Conservation (phyloP, 1,140 invertebrate genomes). For the Drosophila subobscura region DNA sequence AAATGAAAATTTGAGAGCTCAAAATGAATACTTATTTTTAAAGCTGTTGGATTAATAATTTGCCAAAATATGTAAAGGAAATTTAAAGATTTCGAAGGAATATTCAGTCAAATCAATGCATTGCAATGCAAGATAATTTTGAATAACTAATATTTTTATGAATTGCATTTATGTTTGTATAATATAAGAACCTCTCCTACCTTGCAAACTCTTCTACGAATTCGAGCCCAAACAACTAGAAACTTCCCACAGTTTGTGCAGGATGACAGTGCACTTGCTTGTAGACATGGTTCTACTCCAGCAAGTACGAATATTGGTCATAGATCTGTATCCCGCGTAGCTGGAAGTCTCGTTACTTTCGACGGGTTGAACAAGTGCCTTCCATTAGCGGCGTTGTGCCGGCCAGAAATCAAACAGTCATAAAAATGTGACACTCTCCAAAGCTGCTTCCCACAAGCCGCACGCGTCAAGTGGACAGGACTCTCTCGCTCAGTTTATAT, state of each 20-base stretch:
- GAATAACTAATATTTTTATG: no score
- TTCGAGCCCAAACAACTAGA: neutral
- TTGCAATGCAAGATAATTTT: no score
- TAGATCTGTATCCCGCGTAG: slow-evolving; percentile 11
- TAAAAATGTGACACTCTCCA: slow-evolving; percentile 77
- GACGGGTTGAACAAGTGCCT: slow-evolving; percentile 70
- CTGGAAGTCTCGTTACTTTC: slow-evolving; percentile 61
- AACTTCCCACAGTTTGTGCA: slow-evolving; percentile 27
- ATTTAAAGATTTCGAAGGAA: no score
- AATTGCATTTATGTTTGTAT: no score
- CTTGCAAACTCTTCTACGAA: no score
- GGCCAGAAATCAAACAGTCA: slow-evolving; percentile 76
- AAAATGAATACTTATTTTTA: no score
- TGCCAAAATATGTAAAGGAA: no score
- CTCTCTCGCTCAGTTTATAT: neutral
- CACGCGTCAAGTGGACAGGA: slow-evolving; percentile 60
- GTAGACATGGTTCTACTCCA: slow-evolving; percentile 21
- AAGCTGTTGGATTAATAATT: no score
- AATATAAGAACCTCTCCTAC: no score
- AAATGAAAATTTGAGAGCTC: no score
- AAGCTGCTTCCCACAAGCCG: slow-evolving; percentile 70
- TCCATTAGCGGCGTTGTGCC: slow-evolving; percentile 71
- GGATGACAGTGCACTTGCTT: slow-evolving; percentile 29
- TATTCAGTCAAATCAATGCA: no score
- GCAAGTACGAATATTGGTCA: slow-evolving; percentile 25